Percentiles rank a stretch among this genome's conserved stretches.
Evolutionary conservation across 2,888 invertebrate genomes (phyloP).

Genomic region (Pyrochroa serraticornis): DNA sequence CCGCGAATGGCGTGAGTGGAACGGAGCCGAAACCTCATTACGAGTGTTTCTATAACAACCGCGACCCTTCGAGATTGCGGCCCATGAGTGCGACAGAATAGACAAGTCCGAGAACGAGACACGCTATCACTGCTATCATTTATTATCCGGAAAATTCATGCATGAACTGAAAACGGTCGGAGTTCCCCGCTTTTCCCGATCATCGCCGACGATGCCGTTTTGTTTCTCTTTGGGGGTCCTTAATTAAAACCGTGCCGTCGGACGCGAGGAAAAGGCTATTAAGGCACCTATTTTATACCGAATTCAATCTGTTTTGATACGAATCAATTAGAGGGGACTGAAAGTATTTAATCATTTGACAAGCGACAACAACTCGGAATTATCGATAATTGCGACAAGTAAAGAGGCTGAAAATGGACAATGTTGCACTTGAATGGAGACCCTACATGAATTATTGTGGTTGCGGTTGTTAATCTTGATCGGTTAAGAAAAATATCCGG

Average conservation of each 20-base stretch:
- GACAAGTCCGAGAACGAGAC: conserved; percentile 33
- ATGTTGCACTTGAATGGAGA: too few species aligned
- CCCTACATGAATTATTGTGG: too few species aligned
- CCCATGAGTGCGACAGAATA: conserved; percentile 36
- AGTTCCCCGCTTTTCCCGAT: conserved; percentile 17
- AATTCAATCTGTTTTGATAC: conserved; percentile 17
- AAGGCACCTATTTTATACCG: neutral
- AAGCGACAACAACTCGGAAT: too few species aligned
- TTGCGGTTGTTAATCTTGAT: too few species aligned
- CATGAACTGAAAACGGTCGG: conserved; percentile 44
- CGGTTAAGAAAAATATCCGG: conserved; percentile 1
- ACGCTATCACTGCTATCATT: conserved; percentile 44
- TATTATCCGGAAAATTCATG: conserved; percentile 48
- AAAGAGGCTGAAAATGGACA: too few species aligned
- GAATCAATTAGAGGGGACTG: conserved; percentile 3
- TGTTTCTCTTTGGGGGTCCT: conserved; percentile 5
- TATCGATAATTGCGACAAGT: too few species aligned
- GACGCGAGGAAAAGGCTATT: conserved; percentile 1
- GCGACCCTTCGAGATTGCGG: conserved; percentile 47
- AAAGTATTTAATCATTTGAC: conserved; percentile 1
- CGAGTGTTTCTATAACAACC: conserved; percentile 51
- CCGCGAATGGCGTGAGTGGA: conserved; percentile 23
- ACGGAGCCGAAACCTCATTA: conserved; percentile 47
- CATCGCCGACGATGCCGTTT: conserved; percentile 1
- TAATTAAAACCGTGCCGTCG: conserved; percentile 1